A percentile compares a stretch with the other conserved stretches of the same genome.
Evolutionary conservation across 2,797 vertebrate genomes (phyloP).

Genomic region (Mormyrops boulengeri): DNA sequence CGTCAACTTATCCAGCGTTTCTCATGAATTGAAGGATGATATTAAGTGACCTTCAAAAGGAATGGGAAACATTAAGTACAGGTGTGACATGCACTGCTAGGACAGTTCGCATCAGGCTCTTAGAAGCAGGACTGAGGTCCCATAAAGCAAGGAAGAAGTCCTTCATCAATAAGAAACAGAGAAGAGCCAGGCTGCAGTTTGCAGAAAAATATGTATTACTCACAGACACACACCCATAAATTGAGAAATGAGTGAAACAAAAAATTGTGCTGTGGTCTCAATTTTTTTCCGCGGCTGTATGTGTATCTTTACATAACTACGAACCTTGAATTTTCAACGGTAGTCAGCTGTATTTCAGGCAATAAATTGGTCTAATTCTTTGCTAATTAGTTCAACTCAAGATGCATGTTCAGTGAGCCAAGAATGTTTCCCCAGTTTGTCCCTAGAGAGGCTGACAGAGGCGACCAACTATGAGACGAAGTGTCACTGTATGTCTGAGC

Average conservation of each 20-base stretch:
- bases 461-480: neutral
- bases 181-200: neutral
- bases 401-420: constrained; percentile 1
- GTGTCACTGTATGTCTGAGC: neutral
- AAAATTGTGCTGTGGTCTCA: neutral
- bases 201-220: neutral
- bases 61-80: neutral
- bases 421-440: constrained; percentile 6
- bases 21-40: no score
- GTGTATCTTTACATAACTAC: neutral
- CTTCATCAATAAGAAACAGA: no score
- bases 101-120: neutral
- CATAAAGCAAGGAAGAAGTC: neutral
- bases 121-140: neutral
- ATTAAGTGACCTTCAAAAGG: no score
- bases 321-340: neutral
- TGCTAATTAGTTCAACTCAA: neutral
- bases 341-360: constrained; percentile 1
- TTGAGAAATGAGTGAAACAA: neutral
- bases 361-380: constrained; percentile 14
- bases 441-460: neutral
- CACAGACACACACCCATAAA: neutral
- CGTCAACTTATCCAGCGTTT: no score
- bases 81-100: neutral
- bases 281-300: neutral